Percentiles rank a stretch among this genome's conserved stretches.
Evolutionary conservation across 1,140 invertebrate genomes (phyloP).

Genomic region (Liolophura sinensis): DNA sequence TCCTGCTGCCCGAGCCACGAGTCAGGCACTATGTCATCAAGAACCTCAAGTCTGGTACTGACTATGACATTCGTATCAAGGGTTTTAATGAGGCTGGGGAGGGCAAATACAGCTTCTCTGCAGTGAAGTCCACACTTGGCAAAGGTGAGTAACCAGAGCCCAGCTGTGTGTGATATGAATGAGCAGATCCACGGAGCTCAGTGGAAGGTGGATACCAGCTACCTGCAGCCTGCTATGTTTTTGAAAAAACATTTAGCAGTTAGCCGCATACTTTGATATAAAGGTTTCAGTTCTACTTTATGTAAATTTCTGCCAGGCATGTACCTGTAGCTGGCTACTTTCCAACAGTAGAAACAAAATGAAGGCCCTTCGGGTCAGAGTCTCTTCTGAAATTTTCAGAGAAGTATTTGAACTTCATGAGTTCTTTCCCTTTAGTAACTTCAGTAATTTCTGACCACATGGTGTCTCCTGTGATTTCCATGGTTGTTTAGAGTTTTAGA

Average conservation of each 20-base stretch:
- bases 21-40: conserved; percentile 72
- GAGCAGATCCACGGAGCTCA: neutral
- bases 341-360: no score
- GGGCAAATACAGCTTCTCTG: conserved; percentile 83
- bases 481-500: no score
- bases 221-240: neutral
- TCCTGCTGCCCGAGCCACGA: conserved; percentile 72
- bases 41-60: conserved; percentile 76
- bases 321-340: neutral
- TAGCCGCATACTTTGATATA: neutral
- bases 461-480: no score
- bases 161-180: neutral
- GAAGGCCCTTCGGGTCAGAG: no score
- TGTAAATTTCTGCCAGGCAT: neutral
- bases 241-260: neutral
- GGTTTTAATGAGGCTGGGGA: conserved; percentile 85
- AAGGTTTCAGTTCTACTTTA: neutral
- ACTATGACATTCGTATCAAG: conserved; percentile 90
- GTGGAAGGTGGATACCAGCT: neutral
- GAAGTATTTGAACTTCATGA: no score
- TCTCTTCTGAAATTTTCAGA: no score
- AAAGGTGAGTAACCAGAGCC: conserved; percentile 35
- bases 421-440: no score
- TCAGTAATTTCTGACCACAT: no score
- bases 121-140: conserved; percentile 72